Conservation (phyloP, 1,140 invertebrate species). For the Varroa destructor region DNA sequence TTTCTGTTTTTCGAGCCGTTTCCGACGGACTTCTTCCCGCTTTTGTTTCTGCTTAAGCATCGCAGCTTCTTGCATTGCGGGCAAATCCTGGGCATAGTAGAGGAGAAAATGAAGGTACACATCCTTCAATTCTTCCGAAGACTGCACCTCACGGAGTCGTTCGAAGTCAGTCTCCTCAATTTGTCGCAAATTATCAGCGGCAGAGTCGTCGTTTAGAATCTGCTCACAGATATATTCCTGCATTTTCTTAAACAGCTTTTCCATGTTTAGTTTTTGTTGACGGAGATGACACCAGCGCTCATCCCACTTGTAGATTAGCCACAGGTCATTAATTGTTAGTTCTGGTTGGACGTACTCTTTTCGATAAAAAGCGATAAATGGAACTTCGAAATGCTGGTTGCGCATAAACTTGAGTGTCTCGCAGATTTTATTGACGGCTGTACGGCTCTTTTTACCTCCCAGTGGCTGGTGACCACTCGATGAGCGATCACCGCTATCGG, state of each 20-base stretch:
- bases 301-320: slow-evolving; percentile 72
- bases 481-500: slow-evolving; percentile 29
- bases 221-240: slow-evolving; percentile 72
- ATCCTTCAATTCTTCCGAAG: slow-evolving; percentile 77
- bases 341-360: slow-evolving; percentile 95
- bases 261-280: slow-evolving; percentile 67
- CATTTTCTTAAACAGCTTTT: slow-evolving; percentile 78
- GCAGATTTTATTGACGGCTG: slow-evolving; percentile 70
- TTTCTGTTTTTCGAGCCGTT: slow-evolving; percentile 29
- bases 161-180: slow-evolving; percentile 34
- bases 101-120: slow-evolving; percentile 82
- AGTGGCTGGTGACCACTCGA: slow-evolving; percentile 34
- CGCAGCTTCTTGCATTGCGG: slow-evolving; percentile 62
- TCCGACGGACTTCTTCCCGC: slow-evolving; percentile 32
- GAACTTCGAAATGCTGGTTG: slow-evolving; percentile 74
- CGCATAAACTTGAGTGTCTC: slow-evolving; percentile 90
- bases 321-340: slow-evolving; percentile 84
- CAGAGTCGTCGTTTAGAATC: slow-evolving; percentile 65
- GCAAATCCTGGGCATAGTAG: slow-evolving; percentile 74
- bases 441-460: slow-evolving; percentile 42
- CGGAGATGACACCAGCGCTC: slow-evolving; percentile 75
- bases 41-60: slow-evolving; percentile 38
- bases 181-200: slow-evolving; percentile 60
- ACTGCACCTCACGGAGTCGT: slow-evolving; percentile 53
- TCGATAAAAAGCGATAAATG: slow-evolving; percentile 95